A percentile compares a stretch with the other conserved stretches of the same genome.
phyloP scores from a whole-genome alignment of 2,797 vertebrate species.

The Notolepis coatsorum region DNA sequence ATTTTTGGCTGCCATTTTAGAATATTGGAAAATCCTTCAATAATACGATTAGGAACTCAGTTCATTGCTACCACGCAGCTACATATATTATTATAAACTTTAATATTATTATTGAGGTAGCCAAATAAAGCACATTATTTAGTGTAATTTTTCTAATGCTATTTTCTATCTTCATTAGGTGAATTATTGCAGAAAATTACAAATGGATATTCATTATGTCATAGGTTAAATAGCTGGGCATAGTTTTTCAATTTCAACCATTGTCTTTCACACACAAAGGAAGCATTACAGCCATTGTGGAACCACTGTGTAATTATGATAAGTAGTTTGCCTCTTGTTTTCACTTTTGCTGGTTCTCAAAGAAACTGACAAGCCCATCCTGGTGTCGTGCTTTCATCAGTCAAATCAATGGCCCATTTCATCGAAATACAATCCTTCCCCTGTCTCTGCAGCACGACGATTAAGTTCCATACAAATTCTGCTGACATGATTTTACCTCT shows the following conservation, averaged over 20 bases:
- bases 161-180: background rate
- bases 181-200: background rate
- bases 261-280: constrained; percentile 26
- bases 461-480: constrained; percentile 66
- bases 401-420: constrained; percentile 81
- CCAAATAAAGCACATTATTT: too few relatives aligned
- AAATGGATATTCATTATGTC: constrained; percentile 10
- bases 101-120: too few relatives aligned
- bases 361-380: constrained; percentile 54
- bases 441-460: constrained; percentile 64
- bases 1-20: too few relatives aligned
- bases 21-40: too few relatives aligned
- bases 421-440: constrained; percentile 77
- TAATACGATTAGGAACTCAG: too few relatives aligned
- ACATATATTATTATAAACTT: too few relatives aligned
- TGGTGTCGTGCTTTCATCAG: constrained; percentile 67
- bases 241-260: constrained; percentile 27
- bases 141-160: constrained; percentile 11
- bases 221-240: constrained; percentile 10
- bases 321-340: constrained; percentile 46
- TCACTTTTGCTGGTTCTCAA: constrained; percentile 44
- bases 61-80: too few relatives aligned
- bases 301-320: constrained; percentile 45
- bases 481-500: constrained; percentile 63
- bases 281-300: constrained; percentile 21